Base-by-base conservation (phyloP, 64 coral and sea anemone species). In the Montipora efflorescens region DNA sequence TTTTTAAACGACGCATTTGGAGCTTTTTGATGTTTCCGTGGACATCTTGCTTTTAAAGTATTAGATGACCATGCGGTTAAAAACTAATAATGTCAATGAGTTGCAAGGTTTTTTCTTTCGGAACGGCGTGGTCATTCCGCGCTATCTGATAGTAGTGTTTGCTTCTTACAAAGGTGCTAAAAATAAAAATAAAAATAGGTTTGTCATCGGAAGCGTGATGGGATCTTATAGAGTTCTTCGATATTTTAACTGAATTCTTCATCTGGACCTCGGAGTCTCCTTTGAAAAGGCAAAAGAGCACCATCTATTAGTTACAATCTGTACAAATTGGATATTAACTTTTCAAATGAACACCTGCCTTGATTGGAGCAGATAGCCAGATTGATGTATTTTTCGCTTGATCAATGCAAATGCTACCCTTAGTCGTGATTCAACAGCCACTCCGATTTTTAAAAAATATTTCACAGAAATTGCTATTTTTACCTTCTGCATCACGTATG, bases 11-110 rank as follows among this genome's bases (percentile, higher is more conserved):
- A 67, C 5, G 67, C 59, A 84, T 71, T 71, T 23, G 4, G 18
- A 4, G 5, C 21, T 21, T 22, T 50, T 70, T 86, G 66, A 86
- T 86, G 82, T 86, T 86, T 45, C 45, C 66, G 44, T 12, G 18
- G 6, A 51, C 68, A 50, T 71, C 66, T 12, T 86, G 47, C 82
- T 86, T 86, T 86, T 72, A 86, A 71, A 50, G 47, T 72, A 86
- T 86, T 86, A 72, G n/a, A 50, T 86, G 82, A 69, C 82, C 46
- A 72, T 71, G 45, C n/a, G 45, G n/a, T 86, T 71, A 47, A 18
- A 86, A 86, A 71, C 28, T 49, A 71, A 47, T 50, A 16, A 72
- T 48, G 43, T 69, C 81, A 68, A 68, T 84, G 28, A 62, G 67
- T 44, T 43, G 82, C 9, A 48, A 22, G 82, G 18, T 66, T 71